Conservation (phyloP, 2,888 invertebrate species). For the Molorchus minor region DNA sequence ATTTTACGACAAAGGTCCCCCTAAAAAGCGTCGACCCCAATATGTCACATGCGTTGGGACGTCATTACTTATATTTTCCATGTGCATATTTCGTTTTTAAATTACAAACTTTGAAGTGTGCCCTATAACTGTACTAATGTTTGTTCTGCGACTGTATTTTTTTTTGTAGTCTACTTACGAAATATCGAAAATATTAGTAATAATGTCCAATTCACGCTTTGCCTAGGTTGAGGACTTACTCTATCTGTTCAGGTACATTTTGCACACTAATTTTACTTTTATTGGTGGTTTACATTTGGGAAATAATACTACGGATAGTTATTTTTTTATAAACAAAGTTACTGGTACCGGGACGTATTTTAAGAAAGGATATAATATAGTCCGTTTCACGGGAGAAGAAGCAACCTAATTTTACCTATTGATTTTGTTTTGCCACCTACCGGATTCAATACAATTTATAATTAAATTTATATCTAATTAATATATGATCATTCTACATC, state of each 20-base stretch:
- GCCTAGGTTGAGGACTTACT: conserved; percentile 55
- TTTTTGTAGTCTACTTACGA: background rate
- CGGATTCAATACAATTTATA: too few species aligned
- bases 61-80: conserved; percentile 1
- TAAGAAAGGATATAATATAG: too few species aligned
- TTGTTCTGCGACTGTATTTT: background rate
- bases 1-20: conserved; percentile 50
- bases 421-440: too few species aligned
- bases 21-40: conserved; percentile 49
- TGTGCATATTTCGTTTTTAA: background rate
- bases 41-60: conserved; percentile 9
- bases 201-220: conserved; percentile 45
- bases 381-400: too few species aligned
- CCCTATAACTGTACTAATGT: too few species aligned
- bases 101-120: background rate
- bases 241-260: conserved; percentile 12
- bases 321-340: too few species aligned
- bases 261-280: conserved; percentile 10
- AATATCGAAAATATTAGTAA: conserved; percentile 4
- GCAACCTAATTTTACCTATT: too few species aligned
- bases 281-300: too few species aligned
- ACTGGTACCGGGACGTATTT: too few species aligned
- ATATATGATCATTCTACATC: too few species aligned
- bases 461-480: too few species aligned
- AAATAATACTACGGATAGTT: too few species aligned